Evolutionary conservation across 2,797 vertebrate species (phyloP), one percentile per base, ranked within the genome.

Genomic region (Coranthus polyacanthus): DNA sequence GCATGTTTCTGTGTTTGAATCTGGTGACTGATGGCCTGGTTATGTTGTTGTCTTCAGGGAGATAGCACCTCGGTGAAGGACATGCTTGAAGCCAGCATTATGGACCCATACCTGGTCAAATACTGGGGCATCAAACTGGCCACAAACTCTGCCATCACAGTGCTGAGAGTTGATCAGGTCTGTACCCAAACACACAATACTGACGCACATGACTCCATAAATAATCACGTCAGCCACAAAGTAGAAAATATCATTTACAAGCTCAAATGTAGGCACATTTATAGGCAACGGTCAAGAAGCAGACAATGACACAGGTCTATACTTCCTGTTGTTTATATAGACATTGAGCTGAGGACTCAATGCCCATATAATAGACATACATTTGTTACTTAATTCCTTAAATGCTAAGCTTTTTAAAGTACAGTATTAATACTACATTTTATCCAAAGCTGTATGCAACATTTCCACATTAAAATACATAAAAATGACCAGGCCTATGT

Each of bases 151-250:
- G 97, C 97, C 24, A 91, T 99, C 73, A 99, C 98, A 54, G 95
- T 99, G 7, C 94, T 99, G 43, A 90, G 98, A 60, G 98, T 99
- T 32, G 98, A 99, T 86, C 98, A 99, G 96, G 98, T 99, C 68
- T 82, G 95, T 75, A 56, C 6, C 52, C 53, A 39, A 37, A 43
- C 67, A 44, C 15, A 20, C 18, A 42, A 45, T 10, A 22, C 10
- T 12, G 10, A 54, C 22, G 26, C 22, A 37, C 24, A 9, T 2
- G 0, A 32, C 51, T 1, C 55, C 10, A 29, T 29, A 15, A 2
- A 43, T 64, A 0, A 50, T 51, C 2, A 56, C 20, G 36, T n/a
- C n/a, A 38, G 12, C 13, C 13, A 21, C 18, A 22, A 17, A 16
- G 2, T 29, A 12, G 1, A n/a, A 12, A 64, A 18, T 13, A 34